Base-by-base conservation (phyloP, 2,888 invertebrate genomes). In the Lithophane socia region DNA sequence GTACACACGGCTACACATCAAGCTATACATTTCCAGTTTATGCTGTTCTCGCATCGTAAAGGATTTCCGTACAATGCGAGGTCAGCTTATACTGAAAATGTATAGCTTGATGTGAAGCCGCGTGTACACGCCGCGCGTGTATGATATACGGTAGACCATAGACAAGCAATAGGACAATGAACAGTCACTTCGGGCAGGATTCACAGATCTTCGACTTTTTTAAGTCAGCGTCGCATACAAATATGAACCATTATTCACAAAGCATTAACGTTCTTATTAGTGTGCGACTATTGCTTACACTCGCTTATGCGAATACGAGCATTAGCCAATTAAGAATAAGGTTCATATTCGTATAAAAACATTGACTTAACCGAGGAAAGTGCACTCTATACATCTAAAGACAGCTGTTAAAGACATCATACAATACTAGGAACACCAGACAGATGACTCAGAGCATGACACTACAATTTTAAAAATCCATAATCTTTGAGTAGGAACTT, bases 371-470 rank as follows among this genome's bases (percentile, higher is more conserved):
- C 8, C 8, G 29, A 21, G 21, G 29, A 29, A 21, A 49, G 9
- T 21, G 29, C 47, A 16, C n/a, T 37, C 10, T 68, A 37, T 16
- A 68, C 52, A 10, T 37, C 52, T 47, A 37, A 42, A 61, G 2
- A 69, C 77, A 74, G 64, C 68, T 75, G 73, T 67, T 77, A 9
- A 70, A 72, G 61, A 69, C 44, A 73, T 84, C 58, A 84, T 73
- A 84, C 77, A 74, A 73, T 83, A 80, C 84, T 83, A 73, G 37
- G 80, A 86, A 86, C 61, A 47, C 49, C 69, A 68, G n/a, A 67
- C 47, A 24, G 0, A 42, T 85, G 86, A 85, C 61, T 86, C 86
- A 85, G n/a, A 21, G 4, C 10, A 70, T 80, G 76, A 83, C 80
- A 76, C n/a, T 56, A 72, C 66, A 37, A 52, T 68, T 65, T n/a